Conservation (phyloP, 2,113 vertebrate species). For the Ceyx cyanopectus region DNA sequence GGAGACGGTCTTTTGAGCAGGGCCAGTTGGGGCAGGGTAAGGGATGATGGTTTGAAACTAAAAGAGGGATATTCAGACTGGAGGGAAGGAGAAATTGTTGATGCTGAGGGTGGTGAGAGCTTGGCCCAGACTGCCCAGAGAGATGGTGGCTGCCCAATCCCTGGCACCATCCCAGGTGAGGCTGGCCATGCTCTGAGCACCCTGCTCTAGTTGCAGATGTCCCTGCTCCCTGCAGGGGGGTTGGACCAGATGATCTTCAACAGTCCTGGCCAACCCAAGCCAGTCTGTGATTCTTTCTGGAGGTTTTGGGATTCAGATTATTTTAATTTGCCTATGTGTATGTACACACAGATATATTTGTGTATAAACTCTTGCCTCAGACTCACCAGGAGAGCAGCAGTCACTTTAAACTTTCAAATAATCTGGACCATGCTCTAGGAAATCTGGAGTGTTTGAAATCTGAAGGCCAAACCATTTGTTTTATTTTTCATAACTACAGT, state of each 20-base stretch:
- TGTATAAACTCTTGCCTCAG: not conserved
- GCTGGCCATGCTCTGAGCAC: no score
- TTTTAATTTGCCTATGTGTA: not conserved
- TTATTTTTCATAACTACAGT: not conserved
- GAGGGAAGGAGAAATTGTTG: not conserved
- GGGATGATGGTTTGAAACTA: not conserved
- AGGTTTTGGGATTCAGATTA: not conserved
- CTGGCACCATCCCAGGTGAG: not conserved
- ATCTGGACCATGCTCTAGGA: not conserved
- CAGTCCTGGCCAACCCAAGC: not conserved
- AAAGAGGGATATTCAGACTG: not conserved
- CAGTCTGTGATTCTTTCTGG: not conserved
- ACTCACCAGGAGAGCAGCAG: accelerated
- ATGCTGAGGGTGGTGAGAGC: not conserved
- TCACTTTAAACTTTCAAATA: not conserved
- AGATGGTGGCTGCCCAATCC: not conserved
- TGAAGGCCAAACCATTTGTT: not conserved
- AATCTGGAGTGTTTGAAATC: not conserved
- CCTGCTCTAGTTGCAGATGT: no score
- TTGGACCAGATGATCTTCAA: not conserved
- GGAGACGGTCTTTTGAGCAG: not conserved
- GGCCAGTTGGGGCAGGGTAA: not conserved
- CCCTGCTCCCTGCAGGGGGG: not conserved
- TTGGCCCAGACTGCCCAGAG: not conserved
- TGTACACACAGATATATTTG: accelerated